Evolutionary conservation across 2,888 invertebrate genomes (phyloP), one percentile per base, ranked within the genome.

Genomic region (Coronaproctus castanopsis): DNA sequence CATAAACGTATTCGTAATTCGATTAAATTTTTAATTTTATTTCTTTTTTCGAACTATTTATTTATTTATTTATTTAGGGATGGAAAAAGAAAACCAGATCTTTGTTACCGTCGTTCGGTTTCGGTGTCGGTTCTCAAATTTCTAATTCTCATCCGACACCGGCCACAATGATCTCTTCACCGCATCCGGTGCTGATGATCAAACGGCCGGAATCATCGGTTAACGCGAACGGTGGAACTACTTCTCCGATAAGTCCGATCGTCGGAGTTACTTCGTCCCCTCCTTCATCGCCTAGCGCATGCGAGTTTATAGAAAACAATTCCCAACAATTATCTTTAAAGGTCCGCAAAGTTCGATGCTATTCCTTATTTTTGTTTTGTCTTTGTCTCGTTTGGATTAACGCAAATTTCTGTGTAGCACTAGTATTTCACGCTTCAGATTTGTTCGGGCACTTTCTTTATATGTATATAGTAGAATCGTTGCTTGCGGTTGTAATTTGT

Each of bases 21-120:
- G n/a, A n/a, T n/a, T n/a, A n/a, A n/a, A n/a, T n/a, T n/a, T n/a
- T n/a, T n/a, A n/a, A n/a, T n/a, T n/a, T n/a, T n/a, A n/a, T n/a
- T n/a, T n/a, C n/a, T n/a, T n/a, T n/a, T n/a, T n/a, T n/a, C n/a
- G n/a, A n/a, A n/a, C n/a, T n/a, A n/a, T n/a, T n/a, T n/a, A n/a
- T n/a, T n/a, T n/a, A n/a, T n/a, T n/a, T n/a, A n/a, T n/a, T n/a
- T n/a, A 36, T 49, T 55, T 56, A 63, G 63, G 63, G 62, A 48
- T 63, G 63, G 63, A 62, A 57, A 54, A 63, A 63, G 57, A 63
- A 63, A 60, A 60, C 61, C 56, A 62, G 63, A 60, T 60, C 63
- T 58, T 53, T 63, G 22, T 60, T 63, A 62, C 62, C 63, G 55
- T 36, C 14, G 8, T 5, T 5, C 5, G 5, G 5, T 8, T 61